Conservation (phyloP, 2,113 vertebrate species). For the Lophochroa leadbeateri region DNA sequence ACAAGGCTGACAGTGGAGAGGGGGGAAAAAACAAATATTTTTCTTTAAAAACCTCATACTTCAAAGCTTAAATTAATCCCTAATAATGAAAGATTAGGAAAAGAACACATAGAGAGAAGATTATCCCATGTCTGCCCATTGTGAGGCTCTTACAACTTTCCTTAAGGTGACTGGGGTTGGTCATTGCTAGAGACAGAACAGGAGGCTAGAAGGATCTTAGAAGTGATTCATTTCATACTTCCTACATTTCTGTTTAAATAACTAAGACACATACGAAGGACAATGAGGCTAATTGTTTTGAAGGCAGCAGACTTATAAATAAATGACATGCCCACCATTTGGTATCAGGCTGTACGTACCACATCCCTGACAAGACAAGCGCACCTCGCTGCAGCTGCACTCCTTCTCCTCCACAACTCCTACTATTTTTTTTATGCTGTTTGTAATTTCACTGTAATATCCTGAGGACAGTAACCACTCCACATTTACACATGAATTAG, state of each 20-base stretch:
- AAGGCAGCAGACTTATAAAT: neutral
- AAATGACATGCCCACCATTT: neutral
- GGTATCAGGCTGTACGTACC: neutral
- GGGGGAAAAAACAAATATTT: neutral
- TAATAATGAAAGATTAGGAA: conserved; percentile 49
- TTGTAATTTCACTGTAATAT: conserved; percentile 55
- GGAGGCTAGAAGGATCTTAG: neutral
- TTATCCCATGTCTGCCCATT: conserved; percentile 38
- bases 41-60: neutral
- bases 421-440: conserved; percentile 18
- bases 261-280: neutral
- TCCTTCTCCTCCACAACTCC: neutral
- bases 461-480: conserved; percentile 55
- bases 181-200: neutral
- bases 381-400: neutral
- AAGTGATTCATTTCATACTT: neutral
- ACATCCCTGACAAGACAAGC: neutral
- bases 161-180: neutral
- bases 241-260: neutral
- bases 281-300: neutral
- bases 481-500: conserved; percentile 62
- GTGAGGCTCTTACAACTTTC: neutral
- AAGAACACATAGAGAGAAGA: conserved; percentile 4
- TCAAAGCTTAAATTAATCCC: conserved; percentile 54
- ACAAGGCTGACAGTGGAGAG: neutral